Percentiles rank a stretch among this genome's conserved stretches.
Evolutionary conservation across 2,113 vertebrate genomes (phyloP).

Genomic region (Cottus gobio): DNA sequence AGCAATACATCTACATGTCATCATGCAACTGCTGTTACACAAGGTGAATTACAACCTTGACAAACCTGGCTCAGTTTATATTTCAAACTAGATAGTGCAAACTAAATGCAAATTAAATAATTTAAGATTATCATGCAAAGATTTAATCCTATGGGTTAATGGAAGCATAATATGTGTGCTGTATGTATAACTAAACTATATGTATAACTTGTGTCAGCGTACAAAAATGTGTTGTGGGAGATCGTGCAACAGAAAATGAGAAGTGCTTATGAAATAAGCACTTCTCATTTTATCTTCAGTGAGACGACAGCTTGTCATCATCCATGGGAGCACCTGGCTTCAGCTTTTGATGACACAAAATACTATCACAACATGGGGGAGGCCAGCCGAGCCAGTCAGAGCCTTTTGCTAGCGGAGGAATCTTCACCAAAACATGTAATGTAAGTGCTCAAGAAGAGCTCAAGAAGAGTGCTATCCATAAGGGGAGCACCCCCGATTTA

Average conservation of each 20-base stretch:
- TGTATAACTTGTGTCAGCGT: not conserved
- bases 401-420: slow-evolving; percentile 13
- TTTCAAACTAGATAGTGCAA: not conserved
- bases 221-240: not conserved
- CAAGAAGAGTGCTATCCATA: too few relatives aligned
- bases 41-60: not conserved
- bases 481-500: too few relatives aligned
- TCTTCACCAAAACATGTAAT: slow-evolving; percentile 40
- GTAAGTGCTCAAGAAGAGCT: slow-evolving; percentile 1
- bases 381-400: slow-evolving; percentile 1
- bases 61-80: not conserved
- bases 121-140: not conserved
- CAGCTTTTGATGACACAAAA: too few relatives aligned
- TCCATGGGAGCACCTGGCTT: slow-evolving; percentile 24
- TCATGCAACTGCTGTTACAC: not conserved
- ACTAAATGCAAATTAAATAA: not conserved
- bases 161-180: not conserved
- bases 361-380: slow-evolving; percentile 24
- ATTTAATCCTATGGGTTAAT: not conserved
- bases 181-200: not conserved
- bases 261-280: slow-evolving; percentile 39
- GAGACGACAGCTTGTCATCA: slow-evolving; percentile 64
- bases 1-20: not conserved
- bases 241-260: slow-evolving; percentile 8
- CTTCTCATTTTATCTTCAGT: too few relatives aligned